Base-by-base conservation (phyloP, 2,113 vertebrate species). In the Willisornis vidua region DNA sequence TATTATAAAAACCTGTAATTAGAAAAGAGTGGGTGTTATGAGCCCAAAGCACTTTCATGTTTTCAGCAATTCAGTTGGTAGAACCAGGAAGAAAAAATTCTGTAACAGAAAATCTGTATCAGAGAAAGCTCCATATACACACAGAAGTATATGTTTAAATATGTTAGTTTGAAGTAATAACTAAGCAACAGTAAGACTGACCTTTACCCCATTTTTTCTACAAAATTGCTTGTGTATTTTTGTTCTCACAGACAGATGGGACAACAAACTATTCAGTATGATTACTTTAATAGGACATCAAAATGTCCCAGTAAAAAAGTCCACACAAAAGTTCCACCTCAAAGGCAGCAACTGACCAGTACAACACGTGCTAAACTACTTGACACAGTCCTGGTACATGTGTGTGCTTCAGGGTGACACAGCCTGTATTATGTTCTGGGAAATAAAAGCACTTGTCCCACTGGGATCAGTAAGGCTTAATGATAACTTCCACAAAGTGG, bases 1-100 rank as follows among this genome's bases (percentile, higher is more conserved):
- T 93, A 99, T 99, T 98, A 99, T 99, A 96, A 99, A 99, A 81
- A 99, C 98, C 99, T 99, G 92, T 55, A 93, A 94, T 41, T 19
- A 95, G 89, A 94, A 89, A 96, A 96, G 82, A 95, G 45, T 24
- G 3, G 31, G 59, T 85, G 26, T 58, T 67, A 86, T 9, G 9
- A 85, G 35, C 35, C 62, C 67, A 61, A 91, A 89, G 46, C 6
- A 73, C 22, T 51, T 71, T 3, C 15, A 76, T 17, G 3, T 87
- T 89, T 81, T 87, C 71, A 77, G 35, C 10, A 77, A 62, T 24
- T 68, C 46, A 61, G 31, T 6, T 76, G n/a, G 37, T 5, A 86
- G 31, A 86, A 77, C 9, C 19, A 55, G 31, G 41, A 83, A 74
- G 22, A 65, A 24, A 85, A 55, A 87, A 68, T 91, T 23, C 18